phyloP scores from a whole-genome alignment of 2,888 invertebrate genomes.

The Anoplius nigerrimus region DNA sequence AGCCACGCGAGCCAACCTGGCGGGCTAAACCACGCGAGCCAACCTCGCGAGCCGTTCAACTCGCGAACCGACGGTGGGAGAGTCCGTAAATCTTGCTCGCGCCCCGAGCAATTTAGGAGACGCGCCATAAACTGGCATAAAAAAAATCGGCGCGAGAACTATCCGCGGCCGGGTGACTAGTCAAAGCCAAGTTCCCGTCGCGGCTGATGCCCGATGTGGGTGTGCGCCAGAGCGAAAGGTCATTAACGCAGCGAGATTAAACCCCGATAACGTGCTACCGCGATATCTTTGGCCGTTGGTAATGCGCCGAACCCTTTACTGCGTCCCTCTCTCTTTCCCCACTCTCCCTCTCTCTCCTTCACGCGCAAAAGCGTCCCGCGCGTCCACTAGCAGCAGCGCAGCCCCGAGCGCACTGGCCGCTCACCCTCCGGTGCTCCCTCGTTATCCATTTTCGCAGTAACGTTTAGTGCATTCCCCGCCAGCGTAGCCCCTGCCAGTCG shows the following conservation, averaged over 20 bases:
- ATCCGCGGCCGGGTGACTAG: neutral
- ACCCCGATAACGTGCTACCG: conserved; percentile 46
- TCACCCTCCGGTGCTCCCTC: conserved; percentile 23
- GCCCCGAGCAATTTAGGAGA: too few species aligned
- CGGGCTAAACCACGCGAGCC: too few species aligned
- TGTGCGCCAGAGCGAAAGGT: conserved; percentile 30
- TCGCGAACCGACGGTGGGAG: too few species aligned
- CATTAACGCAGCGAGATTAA: conserved; percentile 46
- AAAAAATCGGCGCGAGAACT: neutral
- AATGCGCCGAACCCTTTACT: conserved; percentile 31
- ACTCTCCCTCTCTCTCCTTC: neutral
- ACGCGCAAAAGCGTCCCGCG: neutral
- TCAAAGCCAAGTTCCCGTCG: conserved; percentile 10
- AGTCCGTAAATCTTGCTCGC: too few species aligned
- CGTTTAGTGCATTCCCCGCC: conserved; percentile 43
- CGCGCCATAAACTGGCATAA: too few species aligned
- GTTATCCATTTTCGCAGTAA: conserved; percentile 55
- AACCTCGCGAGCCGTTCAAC: too few species aligned
- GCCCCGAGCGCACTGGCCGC: neutral
- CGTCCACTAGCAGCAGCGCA: neutral
- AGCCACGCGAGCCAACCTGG: too few species aligned
- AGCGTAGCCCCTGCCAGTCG: conserved; percentile 42
- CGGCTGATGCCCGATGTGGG: neutral
- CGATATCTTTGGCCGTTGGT: conserved; percentile 51
- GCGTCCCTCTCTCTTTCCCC: neutral